Evolutionary conservation across 2,888 invertebrate species (phyloP).

Genomic region (Troides oblongomaculatus): DNA sequence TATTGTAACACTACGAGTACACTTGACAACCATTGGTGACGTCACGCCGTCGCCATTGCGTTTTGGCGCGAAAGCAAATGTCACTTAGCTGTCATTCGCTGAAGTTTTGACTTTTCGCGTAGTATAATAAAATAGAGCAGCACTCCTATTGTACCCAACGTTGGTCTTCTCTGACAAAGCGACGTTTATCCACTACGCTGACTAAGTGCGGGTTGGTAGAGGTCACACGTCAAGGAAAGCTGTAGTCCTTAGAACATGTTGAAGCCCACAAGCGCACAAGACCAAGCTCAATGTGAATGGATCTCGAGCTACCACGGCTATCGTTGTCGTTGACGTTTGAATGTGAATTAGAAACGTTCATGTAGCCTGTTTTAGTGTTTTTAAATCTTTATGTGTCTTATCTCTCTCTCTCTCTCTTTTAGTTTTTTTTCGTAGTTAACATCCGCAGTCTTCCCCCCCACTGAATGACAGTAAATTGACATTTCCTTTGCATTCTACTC

Average conservation of each 20-base stretch:
- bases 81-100: conserved; percentile 31
- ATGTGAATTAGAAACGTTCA: background rate
- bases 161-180: background rate
- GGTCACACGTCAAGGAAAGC: too few relatives aligned
- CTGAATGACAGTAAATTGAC: conserved; percentile 28
- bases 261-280: too few relatives aligned
- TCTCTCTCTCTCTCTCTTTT: conserved; percentile 1
- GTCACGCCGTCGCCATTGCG: conserved; percentile 13
- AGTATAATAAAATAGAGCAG: too few relatives aligned
- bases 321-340: background rate
- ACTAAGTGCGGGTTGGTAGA: too few relatives aligned
- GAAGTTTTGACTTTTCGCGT: conserved; percentile 19
- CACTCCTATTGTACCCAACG: too few relatives aligned
- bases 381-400: conserved; percentile 3
- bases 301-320: background rate
- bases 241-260: too few relatives aligned
- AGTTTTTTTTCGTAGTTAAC: conserved; percentile 13
- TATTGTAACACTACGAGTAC: conserved; percentile 32
- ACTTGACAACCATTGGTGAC: conserved; percentile 32
- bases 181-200: background rate
- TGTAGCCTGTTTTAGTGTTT: conserved; percentile 3
- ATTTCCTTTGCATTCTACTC: conserved; percentile 23
- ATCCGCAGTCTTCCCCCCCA: conserved; percentile 12
- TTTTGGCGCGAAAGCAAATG: conserved; percentile 27
- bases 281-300: background rate